These are phyloP conservation scores for Calypte anna DNA, from an alignment of 2,113 vertebrate genomes.

Conservation along the genomic window DNA sequence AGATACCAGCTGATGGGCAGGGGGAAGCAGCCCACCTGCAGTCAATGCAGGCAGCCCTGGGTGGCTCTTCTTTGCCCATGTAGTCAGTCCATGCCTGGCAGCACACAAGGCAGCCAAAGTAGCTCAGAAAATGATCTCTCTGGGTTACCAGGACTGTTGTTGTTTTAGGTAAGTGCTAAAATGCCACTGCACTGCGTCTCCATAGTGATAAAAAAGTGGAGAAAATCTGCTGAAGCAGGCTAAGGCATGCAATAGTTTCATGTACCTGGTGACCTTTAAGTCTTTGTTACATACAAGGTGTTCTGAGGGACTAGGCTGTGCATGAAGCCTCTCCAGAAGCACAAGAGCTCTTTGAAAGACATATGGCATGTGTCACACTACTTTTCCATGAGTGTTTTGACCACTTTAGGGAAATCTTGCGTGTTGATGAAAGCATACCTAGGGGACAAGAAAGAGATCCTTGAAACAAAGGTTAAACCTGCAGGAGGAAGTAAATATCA, in stretches of 20 bases:
- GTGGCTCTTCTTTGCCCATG: accelerated
- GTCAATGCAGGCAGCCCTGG: not conserved
- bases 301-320: not conserved
- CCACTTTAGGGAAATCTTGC: not conserved
- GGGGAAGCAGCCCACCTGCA: not conserved
- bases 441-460: not conserved
- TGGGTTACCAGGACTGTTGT: not conserved
- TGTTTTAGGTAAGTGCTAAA: not conserved
- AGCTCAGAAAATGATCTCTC: not conserved
- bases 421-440: not conserved
- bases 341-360: not conserved
- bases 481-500: not conserved
- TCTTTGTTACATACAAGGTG: not conserved
- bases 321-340: not conserved
- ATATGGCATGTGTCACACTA: accelerated
- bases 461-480: not conserved
- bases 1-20: not conserved
- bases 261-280: not conserved
- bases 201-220: not conserved
- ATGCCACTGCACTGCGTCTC: not conserved
- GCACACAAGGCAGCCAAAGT: not conserved
- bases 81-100: not conserved
- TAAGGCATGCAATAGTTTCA: not conserved
- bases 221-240: not conserved
- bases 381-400: not conserved